Percentiles rank a stretch among this genome's conserved stretches.
Conservation (phyloP, 1,140 invertebrate species). For the Himalopsyche phryganea region DNA sequence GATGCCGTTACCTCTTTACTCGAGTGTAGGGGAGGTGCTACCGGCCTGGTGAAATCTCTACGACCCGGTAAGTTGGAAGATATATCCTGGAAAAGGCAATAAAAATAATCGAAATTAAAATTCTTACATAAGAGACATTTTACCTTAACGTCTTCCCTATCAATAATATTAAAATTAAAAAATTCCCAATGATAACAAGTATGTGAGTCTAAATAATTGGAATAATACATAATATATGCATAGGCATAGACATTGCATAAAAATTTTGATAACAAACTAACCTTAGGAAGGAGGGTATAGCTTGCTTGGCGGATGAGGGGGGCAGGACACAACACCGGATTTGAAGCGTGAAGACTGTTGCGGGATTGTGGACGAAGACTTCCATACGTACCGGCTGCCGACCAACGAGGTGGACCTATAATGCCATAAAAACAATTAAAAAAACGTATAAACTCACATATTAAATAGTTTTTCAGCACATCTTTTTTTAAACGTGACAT, state of each 20-base stretch:
- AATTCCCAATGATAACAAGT: too few species aligned
- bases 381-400: constrained; percentile 24
- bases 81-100: constrained; percentile 11
- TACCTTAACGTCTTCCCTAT: too few species aligned
- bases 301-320: constrained; percentile 32
- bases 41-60: constrained; percentile 23
- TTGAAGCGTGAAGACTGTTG: constrained; percentile 46
- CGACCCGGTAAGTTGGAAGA: neutral
- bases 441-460: neutral
- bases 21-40: neutral
- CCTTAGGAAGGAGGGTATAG: constrained; percentile 26
- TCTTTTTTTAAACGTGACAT: too few species aligned
- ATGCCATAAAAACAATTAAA: too few species aligned
- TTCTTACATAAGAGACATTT: too few species aligned
- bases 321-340: constrained; percentile 46
- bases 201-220: too few species aligned
- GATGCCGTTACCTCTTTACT: too few species aligned
- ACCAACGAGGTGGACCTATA: constrained; percentile 18
- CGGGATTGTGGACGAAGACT: constrained; percentile 38
- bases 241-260: too few species aligned
- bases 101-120: too few species aligned
- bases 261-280: too few species aligned
- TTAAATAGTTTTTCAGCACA: constrained; percentile 4
- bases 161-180: too few species aligned
- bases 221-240: too few species aligned